A percentile compares a stretch with the other conserved stretches of the same genome.
Evolutionary conservation across 2,888 invertebrate species (phyloP).

Genomic region (Xylota sylvarum): DNA sequence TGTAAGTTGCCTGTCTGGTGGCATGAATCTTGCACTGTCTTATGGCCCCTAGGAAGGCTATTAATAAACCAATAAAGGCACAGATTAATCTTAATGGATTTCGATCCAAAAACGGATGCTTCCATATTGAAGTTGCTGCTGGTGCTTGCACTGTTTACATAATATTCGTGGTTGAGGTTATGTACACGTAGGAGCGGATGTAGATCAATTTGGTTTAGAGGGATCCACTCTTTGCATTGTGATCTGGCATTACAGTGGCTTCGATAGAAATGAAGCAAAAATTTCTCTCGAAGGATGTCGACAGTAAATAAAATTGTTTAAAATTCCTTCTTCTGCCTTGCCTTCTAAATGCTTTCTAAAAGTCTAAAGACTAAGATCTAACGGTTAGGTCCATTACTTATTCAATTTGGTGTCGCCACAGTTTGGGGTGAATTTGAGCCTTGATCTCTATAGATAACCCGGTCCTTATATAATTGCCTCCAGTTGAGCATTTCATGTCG

Average conservation of each 20-base stretch:
- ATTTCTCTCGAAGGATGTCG: too few relatives aligned
- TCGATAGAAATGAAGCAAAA: too few relatives aligned
- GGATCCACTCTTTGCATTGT: conserved; percentile 25
- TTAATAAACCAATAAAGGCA: conserved; percentile 72
- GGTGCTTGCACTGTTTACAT: conserved; percentile 55
- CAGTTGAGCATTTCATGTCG: not conserved
- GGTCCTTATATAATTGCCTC: not conserved
- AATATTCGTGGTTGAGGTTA: conserved; percentile 39
- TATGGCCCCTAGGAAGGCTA: conserved; percentile 62
- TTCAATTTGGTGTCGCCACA: not conserved
- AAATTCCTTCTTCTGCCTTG: too few relatives aligned
- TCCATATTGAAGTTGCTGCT: conserved; percentile 36
- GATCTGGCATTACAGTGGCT: too few relatives aligned
- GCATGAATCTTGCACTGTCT: conserved; percentile 20
- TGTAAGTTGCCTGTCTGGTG: conserved; percentile 16
- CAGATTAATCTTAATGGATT: conserved; percentile 71
- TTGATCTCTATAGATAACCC: not conserved
- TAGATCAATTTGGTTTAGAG: conserved; percentile 41
- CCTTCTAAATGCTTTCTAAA: too few relatives aligned
- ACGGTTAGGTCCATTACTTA: too few relatives aligned
- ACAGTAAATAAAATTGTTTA: too few relatives aligned
- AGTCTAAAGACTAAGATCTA: too few relatives aligned
- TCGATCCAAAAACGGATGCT: conserved; percentile 65
- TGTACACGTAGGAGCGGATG: conserved; percentile 2
- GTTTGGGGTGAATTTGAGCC: not conserved